These are phyloP conservation scores for Barypeithes pellucidus DNA, from an alignment of 2,888 invertebrate species.

Conservation along the genomic window DNA sequence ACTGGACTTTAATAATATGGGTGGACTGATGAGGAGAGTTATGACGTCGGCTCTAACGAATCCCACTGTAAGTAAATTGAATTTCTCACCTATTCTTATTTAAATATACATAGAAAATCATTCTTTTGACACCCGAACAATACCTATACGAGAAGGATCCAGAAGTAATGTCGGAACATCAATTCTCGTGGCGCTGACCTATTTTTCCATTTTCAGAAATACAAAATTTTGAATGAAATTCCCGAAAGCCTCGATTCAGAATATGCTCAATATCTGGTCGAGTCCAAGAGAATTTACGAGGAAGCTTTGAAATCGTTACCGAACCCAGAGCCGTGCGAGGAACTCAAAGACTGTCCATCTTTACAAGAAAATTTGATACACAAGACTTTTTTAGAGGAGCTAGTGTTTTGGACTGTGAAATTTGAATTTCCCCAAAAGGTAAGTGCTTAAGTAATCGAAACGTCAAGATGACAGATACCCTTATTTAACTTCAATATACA, in stretches of 20 bases:
- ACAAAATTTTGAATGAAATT: conserved; percentile 79
- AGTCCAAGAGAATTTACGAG: conserved; percentile 84
- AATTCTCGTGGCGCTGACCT: too few relatives aligned
- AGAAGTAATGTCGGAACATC: too few relatives aligned
- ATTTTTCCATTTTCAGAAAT: conserved; percentile 73
- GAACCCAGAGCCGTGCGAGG: conserved; percentile 79
- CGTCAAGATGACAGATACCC: too few relatives aligned
- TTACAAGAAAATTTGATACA: conserved; percentile 86
- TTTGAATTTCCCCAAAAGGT: conserved; percentile 96
- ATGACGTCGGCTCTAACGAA: conserved; percentile 94
- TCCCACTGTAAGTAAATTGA: conserved; percentile 78
- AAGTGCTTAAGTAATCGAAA: too few relatives aligned
- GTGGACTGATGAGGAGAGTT: conserved; percentile 94
- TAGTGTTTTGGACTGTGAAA: conserved; percentile 98
- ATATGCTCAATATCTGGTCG: conserved; percentile 82
- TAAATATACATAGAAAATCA: too few relatives aligned
- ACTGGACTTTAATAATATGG: conserved; percentile 96
- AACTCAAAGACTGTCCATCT: conserved; percentile 86
- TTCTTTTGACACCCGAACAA: too few relatives aligned
- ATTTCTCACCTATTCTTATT: too few relatives aligned
- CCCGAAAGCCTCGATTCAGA: conserved; percentile 78
- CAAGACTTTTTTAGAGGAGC: conserved; percentile 91
- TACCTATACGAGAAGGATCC: too few relatives aligned
- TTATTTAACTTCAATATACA: too few relatives aligned
- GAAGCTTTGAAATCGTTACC: conserved; percentile 87